Evolutionary conservation across 2,888 invertebrate species (phyloP).

Genomic region (Pelosia muscerda): DNA sequence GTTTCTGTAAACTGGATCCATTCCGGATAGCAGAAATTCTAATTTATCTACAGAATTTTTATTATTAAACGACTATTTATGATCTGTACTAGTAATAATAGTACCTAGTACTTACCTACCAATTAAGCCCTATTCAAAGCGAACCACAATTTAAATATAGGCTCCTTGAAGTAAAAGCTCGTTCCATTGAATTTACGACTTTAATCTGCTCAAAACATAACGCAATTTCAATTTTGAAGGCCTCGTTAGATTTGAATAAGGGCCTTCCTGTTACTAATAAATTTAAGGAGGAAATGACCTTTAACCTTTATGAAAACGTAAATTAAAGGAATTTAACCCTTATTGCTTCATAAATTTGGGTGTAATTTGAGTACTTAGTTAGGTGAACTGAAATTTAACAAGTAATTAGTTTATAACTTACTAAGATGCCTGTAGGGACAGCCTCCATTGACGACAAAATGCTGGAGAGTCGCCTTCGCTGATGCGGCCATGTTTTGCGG

Average conservation of each 20-base stretch:
- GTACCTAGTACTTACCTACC: neutral
- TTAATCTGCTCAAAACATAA: neutral
- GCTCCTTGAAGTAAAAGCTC: neutral
- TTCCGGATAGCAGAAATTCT: too few species aligned
- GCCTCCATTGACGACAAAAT: too few species aligned
- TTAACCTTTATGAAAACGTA: conserved; percentile 16
- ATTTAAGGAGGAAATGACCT: conserved; percentile 58
- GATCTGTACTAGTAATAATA: too few species aligned
- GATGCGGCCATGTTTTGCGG: too few species aligned
- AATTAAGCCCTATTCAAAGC: neutral
- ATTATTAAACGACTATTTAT: too few species aligned
- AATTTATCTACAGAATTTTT: too few species aligned
- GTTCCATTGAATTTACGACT: neutral
- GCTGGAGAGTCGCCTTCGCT: too few species aligned
- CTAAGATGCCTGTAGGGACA: too few species aligned
- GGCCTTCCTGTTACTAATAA: conserved; percentile 61
- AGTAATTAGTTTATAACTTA: too few species aligned
- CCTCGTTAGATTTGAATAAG: conserved; percentile 45
- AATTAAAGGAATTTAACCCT: conserved; percentile 20
- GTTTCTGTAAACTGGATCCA: too few species aligned
- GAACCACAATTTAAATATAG: neutral
- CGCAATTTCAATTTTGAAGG: conserved; percentile 4
- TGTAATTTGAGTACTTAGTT: neutral
- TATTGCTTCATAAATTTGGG: neutral
- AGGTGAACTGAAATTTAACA: too few species aligned